Evolutionary conservation across 1,140 invertebrate species (phyloP), one percentile per base, ranked within the genome.

Genomic region (Drosophila takahashii): DNA sequence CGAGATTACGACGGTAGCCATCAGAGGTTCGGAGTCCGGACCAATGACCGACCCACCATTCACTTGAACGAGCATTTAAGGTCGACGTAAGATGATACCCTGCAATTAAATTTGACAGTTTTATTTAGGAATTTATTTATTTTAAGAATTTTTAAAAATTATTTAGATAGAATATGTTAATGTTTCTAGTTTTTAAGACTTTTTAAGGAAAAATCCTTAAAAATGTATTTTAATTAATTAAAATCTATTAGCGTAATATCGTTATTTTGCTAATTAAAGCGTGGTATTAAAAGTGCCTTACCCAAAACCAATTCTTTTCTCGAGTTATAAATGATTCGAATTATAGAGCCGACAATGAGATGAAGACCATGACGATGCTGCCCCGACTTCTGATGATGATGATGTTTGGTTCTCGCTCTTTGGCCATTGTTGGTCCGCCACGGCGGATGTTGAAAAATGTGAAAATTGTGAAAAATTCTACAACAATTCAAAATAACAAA

Each of bases 401-500:
- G 54, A 51, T 56, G 52, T 61, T 70, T 18, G 41, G 39, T 34
- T 59, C 18, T 56, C 26, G 27, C 39, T 39, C 27, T 64, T 37
- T 18, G 26, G 42, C 50, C 29, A 45, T 64, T 64, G 54, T 67
- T 22, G n/a, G 11, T 11, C n/a, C 15, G 47, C 10, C 47, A 8
- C 41, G 44, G 41, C 61, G 53, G 47, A 42, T 74, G 77, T 70
- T 78, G 64, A 77, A 52, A 78, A 74, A 86, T 85, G 77, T 81
- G 67, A 57, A 77, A 77, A 79, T 81, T 81, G 58, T 74, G 67
- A 79, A 85, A 64, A 77, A 61, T 77, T 60, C 60, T 45, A 45
- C 26, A 86, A 66, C 81, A 61, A 77, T 75, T 58, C 52, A 54
- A 65, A 64, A 56, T 67, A 59, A 54, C 52, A 53, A 76, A 59